Percentiles rank a stretch among this genome's conserved stretches.
Evolutionary conservation across 1,140 invertebrate genomes (phyloP).

Genomic region (Harlomillsia oculata): DNA sequence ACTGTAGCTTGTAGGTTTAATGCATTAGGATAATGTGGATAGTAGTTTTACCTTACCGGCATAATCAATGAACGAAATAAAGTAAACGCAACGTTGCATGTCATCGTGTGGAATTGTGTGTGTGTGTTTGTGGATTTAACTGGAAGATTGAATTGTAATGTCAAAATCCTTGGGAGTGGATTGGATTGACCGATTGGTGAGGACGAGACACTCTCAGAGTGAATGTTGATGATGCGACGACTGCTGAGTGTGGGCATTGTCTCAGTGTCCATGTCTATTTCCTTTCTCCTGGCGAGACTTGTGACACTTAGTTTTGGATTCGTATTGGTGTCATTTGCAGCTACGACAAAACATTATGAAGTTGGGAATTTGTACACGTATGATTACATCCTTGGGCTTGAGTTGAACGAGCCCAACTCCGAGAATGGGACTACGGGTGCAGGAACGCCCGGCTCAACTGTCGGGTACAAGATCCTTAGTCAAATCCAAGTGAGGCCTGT

Average conservation of each 20-base stretch:
- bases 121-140: too few species aligned
- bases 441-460: slow-evolving; percentile 42
- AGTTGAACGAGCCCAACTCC: slow-evolving; percentile 32
- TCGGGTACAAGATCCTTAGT: slow-evolving; percentile 49
- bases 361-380: slow-evolving; percentile 32
- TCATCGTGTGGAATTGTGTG: too few species aligned
- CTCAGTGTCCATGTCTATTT: slow-evolving; percentile 16
- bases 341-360: slow-evolving; percentile 31
- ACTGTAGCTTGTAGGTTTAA: too few species aligned
- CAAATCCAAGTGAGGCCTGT: slow-evolving; percentile 44
- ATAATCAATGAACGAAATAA: too few species aligned
- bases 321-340: slow-evolving; percentile 32
- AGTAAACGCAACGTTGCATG: too few species aligned
- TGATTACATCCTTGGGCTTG: slow-evolving; percentile 30
- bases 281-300: slow-evolving; percentile 20
- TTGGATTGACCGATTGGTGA: too few species aligned
- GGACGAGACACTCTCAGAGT: too few species aligned
- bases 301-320: slow-evolving; percentile 33
- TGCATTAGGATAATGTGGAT: too few species aligned
- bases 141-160: too few species aligned
- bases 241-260: slow-evolving; percentile 13
- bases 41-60: too few species aligned
- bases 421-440: slow-evolving; percentile 40
- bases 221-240: slow-evolving; percentile 15
- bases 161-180: too few species aligned